Evolutionary conservation across 1,140 invertebrate species (phyloP).

Genomic region (Philopotamus ludificatus): DNA sequence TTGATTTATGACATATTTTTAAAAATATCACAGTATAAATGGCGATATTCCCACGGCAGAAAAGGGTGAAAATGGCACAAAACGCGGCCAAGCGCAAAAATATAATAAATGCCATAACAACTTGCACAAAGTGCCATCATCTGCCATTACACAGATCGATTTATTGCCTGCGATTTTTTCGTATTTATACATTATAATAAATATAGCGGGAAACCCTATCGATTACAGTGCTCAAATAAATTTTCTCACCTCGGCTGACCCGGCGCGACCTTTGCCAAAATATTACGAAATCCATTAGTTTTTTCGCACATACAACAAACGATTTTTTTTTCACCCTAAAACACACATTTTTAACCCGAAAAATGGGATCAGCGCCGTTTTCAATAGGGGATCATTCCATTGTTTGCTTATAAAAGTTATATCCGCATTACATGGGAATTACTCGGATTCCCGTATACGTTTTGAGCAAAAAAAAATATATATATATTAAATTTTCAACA

Average conservation of each 20-base stretch:
- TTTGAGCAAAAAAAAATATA: not conserved
- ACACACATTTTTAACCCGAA: constrained; percentile 37
- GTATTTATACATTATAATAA: constrained; percentile 22
- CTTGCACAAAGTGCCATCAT: constrained; percentile 16
- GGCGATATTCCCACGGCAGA: constrained; percentile 36
- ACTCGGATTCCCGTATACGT: not conserved
- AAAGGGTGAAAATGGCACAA: constrained; percentile 26
- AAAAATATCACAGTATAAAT: constrained; percentile 19
- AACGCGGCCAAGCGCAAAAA: constrained; percentile 35
- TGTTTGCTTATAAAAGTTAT: constrained; percentile 24
- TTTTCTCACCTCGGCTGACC: constrained; percentile 30
- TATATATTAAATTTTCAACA: not conserved
- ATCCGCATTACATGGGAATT: constrained; percentile 19
- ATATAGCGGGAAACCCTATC: constrained; percentile 38
- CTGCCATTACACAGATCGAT: constrained; percentile 27
- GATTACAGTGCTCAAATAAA: constrained; percentile 33
- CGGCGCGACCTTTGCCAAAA: constrained; percentile 33
- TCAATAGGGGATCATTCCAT: constrained; percentile 20
- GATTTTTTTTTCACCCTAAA: constrained; percentile 20
- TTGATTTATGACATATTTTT: not conserved
- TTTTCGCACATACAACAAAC: constrained; percentile 25
- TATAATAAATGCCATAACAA: constrained; percentile 28
- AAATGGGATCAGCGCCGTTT: constrained; percentile 15
- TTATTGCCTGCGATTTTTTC: constrained; percentile 31
- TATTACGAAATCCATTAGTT: constrained; percentile 39